These are phyloP conservation scores for Mythimna pallens DNA, from an alignment of 2,888 invertebrate genomes.

Conservation along the genomic window DNA sequence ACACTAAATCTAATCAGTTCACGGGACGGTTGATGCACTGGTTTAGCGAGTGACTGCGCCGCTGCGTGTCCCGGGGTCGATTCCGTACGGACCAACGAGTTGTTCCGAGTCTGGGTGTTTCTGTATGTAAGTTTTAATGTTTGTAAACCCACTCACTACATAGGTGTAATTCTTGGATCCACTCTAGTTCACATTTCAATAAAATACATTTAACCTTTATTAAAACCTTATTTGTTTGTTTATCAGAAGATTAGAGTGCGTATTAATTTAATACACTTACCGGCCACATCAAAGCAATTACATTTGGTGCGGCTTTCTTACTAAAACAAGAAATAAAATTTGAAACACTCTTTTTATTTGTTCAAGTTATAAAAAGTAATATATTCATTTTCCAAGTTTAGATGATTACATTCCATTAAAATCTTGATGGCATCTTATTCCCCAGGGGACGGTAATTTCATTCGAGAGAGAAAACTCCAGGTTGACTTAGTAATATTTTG, in stretches of 20 bases:
- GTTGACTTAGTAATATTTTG: constrained; percentile 45
- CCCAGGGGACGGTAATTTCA: constrained; percentile 37
- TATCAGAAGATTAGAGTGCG: neutral
- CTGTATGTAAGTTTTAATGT: no score
- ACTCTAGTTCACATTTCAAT: no score
- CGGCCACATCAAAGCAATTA: constrained; percentile 7
- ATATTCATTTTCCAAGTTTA: constrained; percentile 29
- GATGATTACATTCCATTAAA: constrained; percentile 52
- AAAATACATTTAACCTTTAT: neutral
- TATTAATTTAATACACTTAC: constrained; percentile 12
- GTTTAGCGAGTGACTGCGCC: no score
- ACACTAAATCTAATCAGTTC: constrained; percentile 1
- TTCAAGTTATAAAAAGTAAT: constrained; percentile 32
- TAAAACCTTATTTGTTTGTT: constrained; percentile 1
- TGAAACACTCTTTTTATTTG: constrained; percentile 32
- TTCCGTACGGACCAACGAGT: no score
- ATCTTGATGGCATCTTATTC: constrained; percentile 46
- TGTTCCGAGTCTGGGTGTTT: no score
- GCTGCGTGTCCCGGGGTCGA: no score
- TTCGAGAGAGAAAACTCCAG: constrained; percentile 45
- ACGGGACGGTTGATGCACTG: neutral
- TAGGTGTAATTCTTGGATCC: no score
- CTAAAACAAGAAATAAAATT: neutral
- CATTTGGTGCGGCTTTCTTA: constrained; percentile 10
- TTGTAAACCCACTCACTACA: no score